Percentiles rank a stretch among this genome's conserved stretches.
phyloP scores from a whole-genome alignment of 2,113 vertebrate species.

The Zosterops hypoxanthus region DNA sequence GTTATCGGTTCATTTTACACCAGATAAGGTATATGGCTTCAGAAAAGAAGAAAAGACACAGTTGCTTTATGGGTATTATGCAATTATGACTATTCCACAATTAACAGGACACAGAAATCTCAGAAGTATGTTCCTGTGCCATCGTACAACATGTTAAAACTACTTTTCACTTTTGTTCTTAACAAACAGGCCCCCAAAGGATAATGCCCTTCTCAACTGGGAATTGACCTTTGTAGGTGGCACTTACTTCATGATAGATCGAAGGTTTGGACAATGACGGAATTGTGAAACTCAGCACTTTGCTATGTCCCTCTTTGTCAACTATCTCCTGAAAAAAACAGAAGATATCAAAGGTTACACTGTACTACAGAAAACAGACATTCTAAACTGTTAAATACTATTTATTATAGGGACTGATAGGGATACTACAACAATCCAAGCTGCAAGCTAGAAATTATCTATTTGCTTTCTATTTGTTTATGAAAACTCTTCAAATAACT shows the following conservation, averaged over 20 bases:
- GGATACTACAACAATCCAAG: not conserved
- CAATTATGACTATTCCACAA: not conserved
- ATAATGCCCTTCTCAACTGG: not conserved
- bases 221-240: not conserved
- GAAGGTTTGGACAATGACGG: slow-evolving; percentile 97
- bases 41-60: not conserved
- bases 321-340: slow-evolving; percentile 89
- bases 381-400: not conserved
- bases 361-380: not conserved
- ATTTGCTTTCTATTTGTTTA: not conserved
- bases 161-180: not conserved
- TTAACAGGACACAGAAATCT: not conserved
- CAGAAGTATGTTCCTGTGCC: not conserved
- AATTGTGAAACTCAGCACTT: slow-evolving; percentile 92
- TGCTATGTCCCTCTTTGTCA: slow-evolving; percentile 95
- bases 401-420: not conserved
- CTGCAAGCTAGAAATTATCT: not conserved
- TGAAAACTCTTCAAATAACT: not conserved
- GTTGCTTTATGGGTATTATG: not conserved
- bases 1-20: not conserved
- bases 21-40: not conserved
- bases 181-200: not conserved
- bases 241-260: slow-evolving; percentile 94
- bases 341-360: not conserved
- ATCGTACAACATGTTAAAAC: not conserved